Conservation (phyloP, 2,888 invertebrate species). For the Acleris laterana region DNA sequence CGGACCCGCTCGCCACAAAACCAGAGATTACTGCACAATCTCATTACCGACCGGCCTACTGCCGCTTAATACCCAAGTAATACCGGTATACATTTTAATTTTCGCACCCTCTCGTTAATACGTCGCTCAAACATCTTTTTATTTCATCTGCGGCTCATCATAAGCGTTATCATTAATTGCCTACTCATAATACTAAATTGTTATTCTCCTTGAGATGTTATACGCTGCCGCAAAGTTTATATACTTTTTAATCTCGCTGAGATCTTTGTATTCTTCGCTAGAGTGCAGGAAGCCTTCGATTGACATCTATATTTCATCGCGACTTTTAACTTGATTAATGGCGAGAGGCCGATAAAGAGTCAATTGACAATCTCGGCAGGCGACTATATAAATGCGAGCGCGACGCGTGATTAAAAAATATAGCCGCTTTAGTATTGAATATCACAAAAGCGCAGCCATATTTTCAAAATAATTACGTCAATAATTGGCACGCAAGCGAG, state of each 20-base stretch:
- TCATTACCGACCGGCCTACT: slow-evolving; percentile 60
- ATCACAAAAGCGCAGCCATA: slow-evolving; percentile 75
- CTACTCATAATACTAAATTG: slow-evolving; percentile 23
- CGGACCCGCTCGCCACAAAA: slow-evolving; percentile 59
- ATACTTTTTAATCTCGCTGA: slow-evolving; percentile 36
- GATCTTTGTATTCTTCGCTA: slow-evolving; percentile 37
- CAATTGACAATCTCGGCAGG: slow-evolving; percentile 71
- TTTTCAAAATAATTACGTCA: slow-evolving; percentile 83
- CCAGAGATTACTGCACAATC: slow-evolving; percentile 69
- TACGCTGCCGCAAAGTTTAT: background rate
- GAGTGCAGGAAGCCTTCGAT: slow-evolving; percentile 17
- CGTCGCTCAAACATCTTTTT: slow-evolving; percentile 43
- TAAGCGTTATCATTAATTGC: slow-evolving; percentile 33
- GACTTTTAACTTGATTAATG: slow-evolving; percentile 50
- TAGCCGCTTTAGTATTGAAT: slow-evolving; percentile 73
- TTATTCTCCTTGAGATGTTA: slow-evolving; percentile 8
- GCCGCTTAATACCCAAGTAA: slow-evolving; percentile 60
- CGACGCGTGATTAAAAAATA: slow-evolving; percentile 72
- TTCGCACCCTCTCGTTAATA: slow-evolving; percentile 55
- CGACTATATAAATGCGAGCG: slow-evolving; percentile 60
- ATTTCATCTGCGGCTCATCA: slow-evolving; percentile 25
- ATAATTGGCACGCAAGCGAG: slow-evolving; percentile 80
- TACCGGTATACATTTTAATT: slow-evolving; percentile 62
- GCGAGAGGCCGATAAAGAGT: slow-evolving; percentile 59
- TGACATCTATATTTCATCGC: slow-evolving; percentile 37